phyloP scores from a whole-genome alignment of 2,113 vertebrate genomes.

The Mustelus asterias region DNA sequence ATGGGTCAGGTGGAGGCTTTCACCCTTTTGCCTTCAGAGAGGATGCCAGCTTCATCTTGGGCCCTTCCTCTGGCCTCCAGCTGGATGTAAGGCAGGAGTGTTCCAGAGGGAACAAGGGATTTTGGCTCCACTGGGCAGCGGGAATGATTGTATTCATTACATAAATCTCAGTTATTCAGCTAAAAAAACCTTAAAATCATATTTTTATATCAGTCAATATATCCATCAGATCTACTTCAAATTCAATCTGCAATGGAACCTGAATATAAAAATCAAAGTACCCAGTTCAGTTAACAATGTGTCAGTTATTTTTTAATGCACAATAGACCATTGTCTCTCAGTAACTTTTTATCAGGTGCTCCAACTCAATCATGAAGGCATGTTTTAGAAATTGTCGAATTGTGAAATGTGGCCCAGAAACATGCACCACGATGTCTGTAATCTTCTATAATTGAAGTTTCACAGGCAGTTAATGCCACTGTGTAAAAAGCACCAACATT shows the following conservation, averaged over 20 bases:
- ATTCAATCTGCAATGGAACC: not conserved
- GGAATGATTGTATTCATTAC: not conserved
- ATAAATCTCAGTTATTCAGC: not conserved
- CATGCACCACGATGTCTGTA: not conserved
- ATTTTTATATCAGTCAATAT: not conserved
- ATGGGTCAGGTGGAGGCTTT: too few relatives aligned
- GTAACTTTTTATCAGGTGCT: not conserved
- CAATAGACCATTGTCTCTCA: not conserved
- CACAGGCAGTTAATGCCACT: not conserved
- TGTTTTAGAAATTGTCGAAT: not conserved
- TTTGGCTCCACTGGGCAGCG: not conserved
- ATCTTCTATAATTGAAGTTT: conserved; percentile 8
- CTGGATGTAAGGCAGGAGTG: not conserved
- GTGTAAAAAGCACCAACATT: not conserved
- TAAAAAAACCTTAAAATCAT: not conserved
- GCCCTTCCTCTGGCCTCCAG: not conserved
- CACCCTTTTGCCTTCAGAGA: too few relatives aligned
- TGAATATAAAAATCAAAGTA: conserved; percentile 6
- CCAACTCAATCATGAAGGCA: not conserved
- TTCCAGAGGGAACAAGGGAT: not conserved
- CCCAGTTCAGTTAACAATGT: not conserved
- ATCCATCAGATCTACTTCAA: not conserved
- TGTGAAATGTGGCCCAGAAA: not conserved
- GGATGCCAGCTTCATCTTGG: not conserved
- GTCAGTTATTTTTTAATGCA: not conserved